A percentile compares a stretch with the other conserved stretches of the same genome.
Conservation (phyloP, 2,113 vertebrate genomes). For the Podilymbus podiceps region DNA sequence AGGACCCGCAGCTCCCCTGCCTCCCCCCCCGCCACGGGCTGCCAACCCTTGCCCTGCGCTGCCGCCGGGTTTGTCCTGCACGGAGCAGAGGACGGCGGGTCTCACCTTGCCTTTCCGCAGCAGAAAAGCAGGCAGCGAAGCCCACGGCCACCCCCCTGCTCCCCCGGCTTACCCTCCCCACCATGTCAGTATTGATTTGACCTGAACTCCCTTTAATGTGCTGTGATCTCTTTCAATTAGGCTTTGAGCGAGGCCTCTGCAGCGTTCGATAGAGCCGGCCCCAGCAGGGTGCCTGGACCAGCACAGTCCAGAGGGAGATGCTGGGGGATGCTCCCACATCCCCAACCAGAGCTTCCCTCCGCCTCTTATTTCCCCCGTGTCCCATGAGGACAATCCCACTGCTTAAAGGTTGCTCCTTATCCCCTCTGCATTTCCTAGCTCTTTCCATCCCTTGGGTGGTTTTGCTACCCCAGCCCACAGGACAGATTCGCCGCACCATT, state of each 20-base stretch:
- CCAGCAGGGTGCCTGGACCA: neutral
- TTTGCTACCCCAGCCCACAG: neutral
- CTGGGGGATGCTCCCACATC: neutral
- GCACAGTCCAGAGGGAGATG: neutral
- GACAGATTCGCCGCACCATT: neutral
- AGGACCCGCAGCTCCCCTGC: neutral
- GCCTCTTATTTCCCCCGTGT: neutral
- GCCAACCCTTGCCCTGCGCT: rapidly evolving
- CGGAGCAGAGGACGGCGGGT: rapidly evolving
- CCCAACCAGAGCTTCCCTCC: neutral
- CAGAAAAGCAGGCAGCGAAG: neutral
- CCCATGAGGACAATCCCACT: neutral
- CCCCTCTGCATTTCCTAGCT: neutral
- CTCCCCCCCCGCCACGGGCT: neutral
- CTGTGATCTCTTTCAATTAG: conserved; percentile 58
- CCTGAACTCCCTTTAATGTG: conserved; percentile 6
- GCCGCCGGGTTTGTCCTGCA: neutral
- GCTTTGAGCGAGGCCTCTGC: neutral
- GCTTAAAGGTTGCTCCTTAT: neutral
- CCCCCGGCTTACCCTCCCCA: rapidly evolving
- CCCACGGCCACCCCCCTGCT: rapidly evolving
- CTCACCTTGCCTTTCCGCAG: rapidly evolving
- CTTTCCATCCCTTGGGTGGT: neutral
- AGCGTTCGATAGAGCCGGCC: neutral
- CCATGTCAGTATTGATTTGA: neutral